Evolutionary conservation across 2,113 vertebrate genomes (phyloP).

Genomic region (Xenopus tropicalis): DNA sequence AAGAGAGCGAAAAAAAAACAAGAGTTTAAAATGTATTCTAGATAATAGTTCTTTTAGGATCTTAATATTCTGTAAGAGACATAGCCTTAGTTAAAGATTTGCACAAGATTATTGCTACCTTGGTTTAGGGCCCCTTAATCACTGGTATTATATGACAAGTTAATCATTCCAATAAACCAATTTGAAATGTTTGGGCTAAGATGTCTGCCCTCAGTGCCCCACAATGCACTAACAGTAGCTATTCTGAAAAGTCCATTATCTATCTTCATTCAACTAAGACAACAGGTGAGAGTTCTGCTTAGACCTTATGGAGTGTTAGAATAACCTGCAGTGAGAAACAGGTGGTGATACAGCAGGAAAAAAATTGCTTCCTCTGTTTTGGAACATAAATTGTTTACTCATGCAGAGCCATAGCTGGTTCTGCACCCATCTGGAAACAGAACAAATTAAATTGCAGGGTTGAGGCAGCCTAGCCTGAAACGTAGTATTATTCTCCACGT

Average conservation of each 20-base stretch:
- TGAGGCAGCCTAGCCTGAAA: no score
- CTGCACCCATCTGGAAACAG: constrained; percentile 18
- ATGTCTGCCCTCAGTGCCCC: constrained; percentile 9
- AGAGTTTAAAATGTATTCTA: no score
- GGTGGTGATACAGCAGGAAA: constrained; percentile 2
- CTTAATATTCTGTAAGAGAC: no score
- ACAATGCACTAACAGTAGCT: not conserved
- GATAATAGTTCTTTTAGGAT: no score
- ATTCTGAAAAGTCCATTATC: constrained; percentile 34
- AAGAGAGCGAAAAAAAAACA: no score
- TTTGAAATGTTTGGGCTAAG: constrained; percentile 27
- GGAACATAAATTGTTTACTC: constrained; percentile 17
- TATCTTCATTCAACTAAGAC: constrained; percentile 11
- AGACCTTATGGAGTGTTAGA: constrained; percentile 24
- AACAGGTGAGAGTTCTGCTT: constrained; percentile 14
- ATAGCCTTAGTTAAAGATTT: no score
- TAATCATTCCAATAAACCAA: constrained; percentile 22
- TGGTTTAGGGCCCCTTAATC: constrained; percentile 5
- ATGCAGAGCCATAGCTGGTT: constrained; percentile 6
- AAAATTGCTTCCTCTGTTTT: constrained; percentile 13
- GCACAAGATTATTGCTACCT: no score
- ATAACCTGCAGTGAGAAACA: constrained; percentile 25
- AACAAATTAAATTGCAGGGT: constrained; percentile 9
- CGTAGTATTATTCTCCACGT: not conserved
- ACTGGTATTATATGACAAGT: constrained; percentile 6